Percentiles rank a stretch among this genome's conserved stretches.
Evolutionary conservation across 1,140 invertebrate species (phyloP).

Genomic region (Pseudomyrmex pallidus): DNA sequence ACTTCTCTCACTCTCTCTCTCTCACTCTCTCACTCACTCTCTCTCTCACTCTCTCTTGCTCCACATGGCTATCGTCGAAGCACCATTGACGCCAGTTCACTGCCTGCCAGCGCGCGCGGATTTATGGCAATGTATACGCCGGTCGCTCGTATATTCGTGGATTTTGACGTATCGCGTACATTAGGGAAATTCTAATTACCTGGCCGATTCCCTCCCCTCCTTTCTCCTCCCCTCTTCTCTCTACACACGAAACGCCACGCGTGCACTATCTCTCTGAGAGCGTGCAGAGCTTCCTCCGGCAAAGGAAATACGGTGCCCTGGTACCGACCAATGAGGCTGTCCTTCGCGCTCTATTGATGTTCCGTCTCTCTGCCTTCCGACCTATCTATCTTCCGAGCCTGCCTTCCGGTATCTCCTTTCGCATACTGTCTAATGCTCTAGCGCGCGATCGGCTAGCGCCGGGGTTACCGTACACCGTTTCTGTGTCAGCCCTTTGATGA

Average conservation of each 20-base stretch:
- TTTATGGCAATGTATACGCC: conserved; percentile 81
- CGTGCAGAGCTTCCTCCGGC: conserved; percentile 49
- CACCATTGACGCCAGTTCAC: conserved; percentile 83
- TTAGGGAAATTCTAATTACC: conserved; percentile 79
- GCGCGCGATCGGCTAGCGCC: conserved; percentile 31
- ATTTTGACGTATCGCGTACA: conserved; percentile 78
- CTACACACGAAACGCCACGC: conserved; percentile 1
- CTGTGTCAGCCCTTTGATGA: conserved; percentile 46
- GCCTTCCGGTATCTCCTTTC: conserved; percentile 56
- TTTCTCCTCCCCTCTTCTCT: background rate
- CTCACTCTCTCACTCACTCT: too few species aligned
- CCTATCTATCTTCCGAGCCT: conserved; percentile 58
- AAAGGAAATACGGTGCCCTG: conserved; percentile 67
- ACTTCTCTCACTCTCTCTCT: conserved; percentile 32
- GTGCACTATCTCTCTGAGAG: conserved; percentile 21
- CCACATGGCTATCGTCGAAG: conserved; percentile 77
- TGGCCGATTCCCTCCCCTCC: conserved; percentile 9
- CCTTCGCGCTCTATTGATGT: conserved; percentile 60
- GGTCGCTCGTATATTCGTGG: conserved; percentile 73
- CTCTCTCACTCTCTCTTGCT: conserved; percentile 65
- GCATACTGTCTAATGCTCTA: conserved; percentile 37
- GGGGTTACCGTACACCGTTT: conserved; percentile 33
- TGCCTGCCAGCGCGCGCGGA: conserved; percentile 77
- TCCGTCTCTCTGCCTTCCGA: conserved; percentile 57
- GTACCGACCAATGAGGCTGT: conserved; percentile 53